Base-by-base conservation (phyloP, 2,113 vertebrate species). In the Equus przewalskii region DNA sequence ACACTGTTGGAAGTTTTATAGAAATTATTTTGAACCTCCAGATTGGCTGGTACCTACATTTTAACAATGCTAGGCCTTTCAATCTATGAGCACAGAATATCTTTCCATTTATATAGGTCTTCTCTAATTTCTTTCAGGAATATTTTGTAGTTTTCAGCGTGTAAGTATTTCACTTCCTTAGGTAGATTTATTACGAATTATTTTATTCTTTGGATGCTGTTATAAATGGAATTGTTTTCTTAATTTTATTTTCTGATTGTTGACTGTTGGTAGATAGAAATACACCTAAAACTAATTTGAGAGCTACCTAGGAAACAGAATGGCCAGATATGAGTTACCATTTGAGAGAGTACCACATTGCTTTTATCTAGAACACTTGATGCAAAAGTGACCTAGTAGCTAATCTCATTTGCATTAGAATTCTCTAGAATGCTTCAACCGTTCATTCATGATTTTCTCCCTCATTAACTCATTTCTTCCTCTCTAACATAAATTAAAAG, bases 401-500 rank as follows among this genome's bases (percentile, higher is more conserved):
- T 94, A 72, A 88, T 70, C 41, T 94, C 62, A 88, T 70, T 80
- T 86, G 41, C 44, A 62, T 51, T 16, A 88, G 30, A 94, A 21
- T 94, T 80, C 51, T 80, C 54, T 49, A 69, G 24, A 70, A 60
- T 60, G 11, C 28, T 56, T 67, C 26, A 60, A 79, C 9, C 18
- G 33, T 58, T 70, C 18, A 41, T 54, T 87, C 49, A 70, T 51
- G 15, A 79, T 60, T 87, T 96, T 96, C 80, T 80, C 91, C 73
- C 54, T 88, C 62, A 90, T 91, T 85, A 97, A 86, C 86, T 95
- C 33, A 82, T 87, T 91, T 97, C 44, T 65, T 91, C 62, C 76
- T 90, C 85, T 72, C 70, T 93, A 87, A 44, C 75, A 97, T 82
- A 80, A 92, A 13, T 67, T 76, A 80, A 44, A 78, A 28, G 69